These are phyloP conservation scores for Ficedula albicollis DNA, from an alignment of 2,797 vertebrate genomes.

Conservation along the genomic window DNA sequence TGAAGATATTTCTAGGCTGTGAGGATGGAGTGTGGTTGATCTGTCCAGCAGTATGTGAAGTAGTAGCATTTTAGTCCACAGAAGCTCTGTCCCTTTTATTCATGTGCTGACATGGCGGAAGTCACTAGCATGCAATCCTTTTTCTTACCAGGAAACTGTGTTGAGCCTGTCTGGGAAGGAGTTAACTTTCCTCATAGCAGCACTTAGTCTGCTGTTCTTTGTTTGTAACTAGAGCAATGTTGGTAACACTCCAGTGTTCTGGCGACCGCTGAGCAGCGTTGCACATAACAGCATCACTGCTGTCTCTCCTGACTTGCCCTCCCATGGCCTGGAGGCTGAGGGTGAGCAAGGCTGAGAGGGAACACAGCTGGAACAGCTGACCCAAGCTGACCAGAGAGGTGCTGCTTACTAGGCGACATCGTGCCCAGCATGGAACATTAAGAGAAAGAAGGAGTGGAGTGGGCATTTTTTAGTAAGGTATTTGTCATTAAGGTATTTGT, in stretches of 20 bases:
- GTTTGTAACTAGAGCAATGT: neutral
- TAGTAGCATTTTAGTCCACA: neutral
- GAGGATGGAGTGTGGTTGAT: neutral
- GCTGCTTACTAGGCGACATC: accelerated
- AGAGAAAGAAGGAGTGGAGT: neutral
- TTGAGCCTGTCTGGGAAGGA: neutral
- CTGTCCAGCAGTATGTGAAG: neutral
- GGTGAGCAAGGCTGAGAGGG: neutral
- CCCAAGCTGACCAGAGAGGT: neutral
- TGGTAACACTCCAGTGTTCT: neutral
- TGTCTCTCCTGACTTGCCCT: neutral
- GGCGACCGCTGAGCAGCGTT: neutral
- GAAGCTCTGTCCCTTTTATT: neutral
- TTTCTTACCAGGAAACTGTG: neutral
- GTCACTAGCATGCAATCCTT: accelerated
- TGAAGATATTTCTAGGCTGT: neutral
- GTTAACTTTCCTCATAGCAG: neutral
- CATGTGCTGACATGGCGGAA: neutral
- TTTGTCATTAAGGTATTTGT: neutral
- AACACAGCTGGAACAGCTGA: neutral
- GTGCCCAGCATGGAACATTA: neutral
- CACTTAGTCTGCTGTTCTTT: neutral
- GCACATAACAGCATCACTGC: neutral
- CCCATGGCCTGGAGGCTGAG: neutral
- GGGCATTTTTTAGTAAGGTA: neutral